Conservation (phyloP, 2,888 invertebrate species). For the Ernsta delagoae region DNA sequence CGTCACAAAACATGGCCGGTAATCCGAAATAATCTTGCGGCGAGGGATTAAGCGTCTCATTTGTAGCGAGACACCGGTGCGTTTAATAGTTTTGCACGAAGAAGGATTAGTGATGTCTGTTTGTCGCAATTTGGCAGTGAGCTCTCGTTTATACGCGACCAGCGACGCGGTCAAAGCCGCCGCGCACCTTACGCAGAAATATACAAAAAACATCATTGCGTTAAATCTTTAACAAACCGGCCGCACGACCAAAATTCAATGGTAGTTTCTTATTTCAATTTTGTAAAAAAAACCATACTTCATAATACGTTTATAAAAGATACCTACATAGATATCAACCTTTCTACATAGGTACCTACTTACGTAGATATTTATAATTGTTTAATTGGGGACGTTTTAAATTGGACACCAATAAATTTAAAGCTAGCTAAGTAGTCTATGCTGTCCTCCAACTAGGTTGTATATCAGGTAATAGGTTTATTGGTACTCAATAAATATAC, state of each 20-base stretch:
- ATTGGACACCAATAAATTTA: slow-evolving; percentile 4
- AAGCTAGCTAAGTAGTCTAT: no score
- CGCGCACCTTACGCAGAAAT: slow-evolving; percentile 67
- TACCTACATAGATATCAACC: not conserved
- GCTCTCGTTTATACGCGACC: slow-evolving; percentile 49
- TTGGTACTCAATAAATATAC: slow-evolving; percentile 45
- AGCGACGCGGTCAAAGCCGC: slow-evolving; percentile 56
- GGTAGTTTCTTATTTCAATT: slow-evolving; percentile 24
- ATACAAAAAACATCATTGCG: slow-evolving; percentile 57
- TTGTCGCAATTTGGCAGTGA: slow-evolving; percentile 65
- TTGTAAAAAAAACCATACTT: slow-evolving; percentile 4
- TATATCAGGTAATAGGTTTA: slow-evolving; percentile 17
- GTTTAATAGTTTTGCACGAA: slow-evolving; percentile 69
- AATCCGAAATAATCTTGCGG: slow-evolving; percentile 76
- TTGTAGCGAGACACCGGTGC: slow-evolving; percentile 72
- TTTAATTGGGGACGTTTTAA: slow-evolving; percentile 7
- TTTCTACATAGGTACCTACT: not conserved
- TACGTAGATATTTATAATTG: not conserved
- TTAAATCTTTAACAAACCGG: slow-evolving; percentile 50
- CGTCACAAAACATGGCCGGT: slow-evolving; percentile 68
- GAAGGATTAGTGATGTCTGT: slow-evolving; percentile 71
- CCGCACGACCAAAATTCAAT: slow-evolving; percentile 46
- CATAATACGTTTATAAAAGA: no score
- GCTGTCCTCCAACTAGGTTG: slow-evolving; percentile 16
- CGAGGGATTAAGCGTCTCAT: slow-evolving; percentile 70